A percentile compares a stretch with the other conserved stretches of the same genome.
phyloP scores from a whole-genome alignment of 1,140 invertebrate genomes.

The Drosophila punjabiensis region DNA sequence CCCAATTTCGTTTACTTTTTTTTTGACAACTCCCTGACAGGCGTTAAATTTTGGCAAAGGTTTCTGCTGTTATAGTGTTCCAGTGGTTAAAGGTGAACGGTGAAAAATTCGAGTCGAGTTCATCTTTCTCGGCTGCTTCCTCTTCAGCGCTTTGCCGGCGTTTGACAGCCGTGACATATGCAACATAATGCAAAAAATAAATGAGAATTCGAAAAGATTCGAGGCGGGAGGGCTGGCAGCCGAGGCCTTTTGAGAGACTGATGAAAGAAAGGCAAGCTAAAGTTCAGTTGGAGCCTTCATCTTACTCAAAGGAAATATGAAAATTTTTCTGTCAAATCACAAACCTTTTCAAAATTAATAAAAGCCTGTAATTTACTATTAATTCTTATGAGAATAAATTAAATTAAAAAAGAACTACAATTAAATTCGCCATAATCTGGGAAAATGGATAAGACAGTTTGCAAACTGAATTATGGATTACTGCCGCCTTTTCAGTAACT shows the following conservation, averaged over 20 bases:
- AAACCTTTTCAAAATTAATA: slow-evolving; percentile 12
- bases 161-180: slow-evolving; percentile 68
- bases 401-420: background rate
- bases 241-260: slow-evolving; percentile 4
- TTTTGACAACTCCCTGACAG: slow-evolving; percentile 69
- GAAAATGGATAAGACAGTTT: slow-evolving; percentile 2
- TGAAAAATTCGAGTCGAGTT: slow-evolving; percentile 50
- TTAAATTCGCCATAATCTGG: background rate
- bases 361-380: background rate
- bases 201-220: slow-evolving; percentile 45
- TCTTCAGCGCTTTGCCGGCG: slow-evolving; percentile 15
- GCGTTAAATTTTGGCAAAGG: slow-evolving; percentile 55
- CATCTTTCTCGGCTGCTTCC: slow-evolving; percentile 22
- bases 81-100: slow-evolving; percentile 51
- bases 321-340: slow-evolving; percentile 11
- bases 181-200: slow-evolving; percentile 51
- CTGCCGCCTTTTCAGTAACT: slow-evolving; percentile 11
- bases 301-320: slow-evolving; percentile 4
- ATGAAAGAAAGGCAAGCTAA: slow-evolving; percentile 35
- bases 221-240: background rate
- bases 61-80: slow-evolving; percentile 14
- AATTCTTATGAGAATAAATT: background rate
- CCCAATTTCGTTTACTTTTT: background rate
- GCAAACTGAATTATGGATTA: slow-evolving; percentile 27
- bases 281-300: background rate